Percentiles rank a stretch among this genome's conserved stretches.
These are phyloP conservation scores for Volucella inanis DNA, from an alignment of 2,888 invertebrate genomes.

Conservation along the genomic window DNA sequence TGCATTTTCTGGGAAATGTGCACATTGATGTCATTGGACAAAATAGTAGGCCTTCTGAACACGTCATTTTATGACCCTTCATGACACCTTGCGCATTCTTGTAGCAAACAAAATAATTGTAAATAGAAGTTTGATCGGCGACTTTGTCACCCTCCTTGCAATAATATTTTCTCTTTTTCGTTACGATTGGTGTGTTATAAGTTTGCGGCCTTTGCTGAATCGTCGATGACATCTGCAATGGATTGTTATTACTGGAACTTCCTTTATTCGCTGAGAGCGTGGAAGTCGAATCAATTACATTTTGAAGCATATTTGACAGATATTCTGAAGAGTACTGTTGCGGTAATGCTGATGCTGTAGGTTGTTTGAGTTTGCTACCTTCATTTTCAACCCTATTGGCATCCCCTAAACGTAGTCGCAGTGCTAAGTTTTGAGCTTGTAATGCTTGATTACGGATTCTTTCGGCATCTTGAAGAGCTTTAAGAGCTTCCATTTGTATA, in stretches of 20 bases:
- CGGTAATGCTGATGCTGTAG: constrained; percentile 26
- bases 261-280: background rate
- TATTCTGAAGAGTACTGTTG: constrained; percentile 45
- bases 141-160: constrained; percentile 83
- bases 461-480: constrained; percentile 81
- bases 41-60: constrained; percentile 83
- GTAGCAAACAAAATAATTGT: constrained; percentile 84
- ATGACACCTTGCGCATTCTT: constrained; percentile 81
- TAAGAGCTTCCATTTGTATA: constrained; percentile 80
- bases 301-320: constrained; percentile 53
- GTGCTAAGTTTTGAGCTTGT: constrained; percentile 80
- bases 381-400: constrained; percentile 37
- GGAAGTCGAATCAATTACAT: constrained; percentile 47
- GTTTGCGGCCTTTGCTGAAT: constrained; percentile 44
- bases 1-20: constrained; percentile 82
- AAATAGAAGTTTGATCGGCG: constrained; percentile 83
- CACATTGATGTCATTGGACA: constrained; percentile 83
- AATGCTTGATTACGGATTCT: constrained; percentile 79
- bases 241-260: constrained; percentile 59
- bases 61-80: constrained; percentile 83
- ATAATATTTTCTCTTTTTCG: constrained; percentile 81
- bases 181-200: constrained; percentile 29
- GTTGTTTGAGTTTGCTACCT: constrained; percentile 36
- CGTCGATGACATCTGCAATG: constrained; percentile 31
- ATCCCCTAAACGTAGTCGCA: constrained; percentile 78